phyloP scores from a whole-genome alignment of 2,888 invertebrate genomes.

The Agonopterix alstromeriana region DNA sequence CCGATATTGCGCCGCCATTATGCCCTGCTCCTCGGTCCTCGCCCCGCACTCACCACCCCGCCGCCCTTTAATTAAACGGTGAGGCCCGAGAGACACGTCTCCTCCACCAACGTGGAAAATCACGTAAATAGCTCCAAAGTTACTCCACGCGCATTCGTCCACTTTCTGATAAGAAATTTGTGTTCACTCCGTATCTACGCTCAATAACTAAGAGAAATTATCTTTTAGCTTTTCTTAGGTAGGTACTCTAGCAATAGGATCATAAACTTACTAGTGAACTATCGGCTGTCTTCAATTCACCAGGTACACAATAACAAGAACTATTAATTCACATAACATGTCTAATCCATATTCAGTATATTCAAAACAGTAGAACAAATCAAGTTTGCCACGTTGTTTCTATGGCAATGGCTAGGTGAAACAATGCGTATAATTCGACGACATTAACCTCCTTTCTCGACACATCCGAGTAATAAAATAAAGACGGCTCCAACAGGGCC shows the following conservation, averaged over 20 bases:
- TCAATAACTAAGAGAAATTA: constrained; percentile 1
- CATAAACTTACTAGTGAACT: background rate
- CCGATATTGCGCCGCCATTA: constrained; percentile 77
- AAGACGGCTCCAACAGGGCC: constrained; percentile 52
- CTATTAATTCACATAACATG: too few relatives aligned
- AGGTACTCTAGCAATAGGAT: background rate
- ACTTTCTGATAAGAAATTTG: constrained; percentile 28
- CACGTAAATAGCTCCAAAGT: constrained; percentile 67
- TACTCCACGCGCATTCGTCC: constrained; percentile 30
- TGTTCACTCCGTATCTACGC: constrained; percentile 16
- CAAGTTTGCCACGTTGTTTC: constrained; percentile 35
- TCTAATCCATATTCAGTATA: background rate
- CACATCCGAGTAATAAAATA: constrained; percentile 65
- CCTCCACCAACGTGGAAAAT: constrained; percentile 66
- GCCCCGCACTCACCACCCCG: constrained; percentile 48
- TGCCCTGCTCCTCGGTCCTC: constrained; percentile 60
- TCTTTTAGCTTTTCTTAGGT: background rate
- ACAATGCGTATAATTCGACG: constrained; percentile 63
- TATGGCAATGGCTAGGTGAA: constrained; percentile 55
- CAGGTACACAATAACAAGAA: too few relatives aligned
- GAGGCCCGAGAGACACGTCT: constrained; percentile 72
- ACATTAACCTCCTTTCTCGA: constrained; percentile 66
- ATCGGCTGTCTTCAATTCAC: too few relatives aligned
- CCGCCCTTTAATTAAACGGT: constrained; percentile 76
- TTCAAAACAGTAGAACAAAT: constrained; percentile 15